phyloP scores from a whole-genome alignment of 1,140 invertebrate species.

The Ladona fulva region DNA sequence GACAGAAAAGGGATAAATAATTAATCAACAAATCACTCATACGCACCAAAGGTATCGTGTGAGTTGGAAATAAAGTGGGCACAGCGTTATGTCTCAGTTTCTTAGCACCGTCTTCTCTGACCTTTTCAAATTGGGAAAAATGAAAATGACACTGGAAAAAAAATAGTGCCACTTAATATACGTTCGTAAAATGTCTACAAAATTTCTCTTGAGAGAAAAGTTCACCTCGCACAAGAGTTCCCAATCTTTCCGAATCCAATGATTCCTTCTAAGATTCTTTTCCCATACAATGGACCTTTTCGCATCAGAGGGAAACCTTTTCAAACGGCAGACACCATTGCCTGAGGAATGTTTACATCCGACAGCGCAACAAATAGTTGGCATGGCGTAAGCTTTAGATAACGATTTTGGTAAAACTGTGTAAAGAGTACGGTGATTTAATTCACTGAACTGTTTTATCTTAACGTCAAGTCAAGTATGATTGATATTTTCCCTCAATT shows the following conservation, averaged over 20 bases:
- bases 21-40: neutral
- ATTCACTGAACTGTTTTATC: too few species aligned
- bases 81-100: neutral
- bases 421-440: too few species aligned
- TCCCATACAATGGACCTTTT: neutral
- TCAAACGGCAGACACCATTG: neutral
- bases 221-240: neutral
- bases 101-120: neutral
- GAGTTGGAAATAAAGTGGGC: neutral
- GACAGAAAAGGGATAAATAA: too few species aligned
- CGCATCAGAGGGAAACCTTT: neutral
- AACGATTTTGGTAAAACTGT: too few species aligned
- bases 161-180: neutral
- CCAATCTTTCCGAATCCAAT: neutral
- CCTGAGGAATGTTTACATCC: neutral
- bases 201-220: neutral
- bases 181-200: neutral
- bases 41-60: neutral
- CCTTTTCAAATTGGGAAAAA: neutral
- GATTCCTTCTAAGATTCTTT: neutral
- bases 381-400: neutral
- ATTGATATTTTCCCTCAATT: too few species aligned
- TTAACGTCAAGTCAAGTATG: too few species aligned
- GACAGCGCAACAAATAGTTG: neutral
- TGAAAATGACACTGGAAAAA: neutral